A percentile compares a stretch with the other conserved stretches of the same genome.
Conservation (phyloP, 2,113 vertebrate species). For the Puma concolor region DNA sequence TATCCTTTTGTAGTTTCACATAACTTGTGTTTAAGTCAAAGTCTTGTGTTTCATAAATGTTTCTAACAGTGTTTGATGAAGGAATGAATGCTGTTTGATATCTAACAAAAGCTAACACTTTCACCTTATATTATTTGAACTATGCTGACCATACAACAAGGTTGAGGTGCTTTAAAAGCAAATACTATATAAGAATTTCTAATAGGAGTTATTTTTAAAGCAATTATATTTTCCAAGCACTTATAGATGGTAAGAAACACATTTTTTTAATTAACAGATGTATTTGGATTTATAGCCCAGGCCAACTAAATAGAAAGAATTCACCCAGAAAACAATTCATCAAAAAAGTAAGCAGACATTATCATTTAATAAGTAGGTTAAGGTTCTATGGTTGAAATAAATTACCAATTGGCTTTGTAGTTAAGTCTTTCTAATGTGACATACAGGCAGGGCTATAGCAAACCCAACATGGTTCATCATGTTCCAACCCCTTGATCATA, state of each 20-base stretch:
- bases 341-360: neutral
- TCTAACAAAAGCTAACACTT: neutral
- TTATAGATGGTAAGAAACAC: neutral
- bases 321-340: neutral
- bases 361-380: neutral
- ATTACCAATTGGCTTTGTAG: neutral
- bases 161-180: neutral
- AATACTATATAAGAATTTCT: neutral
- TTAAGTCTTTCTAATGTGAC: neutral
- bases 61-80: neutral
- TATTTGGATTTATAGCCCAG: neutral
- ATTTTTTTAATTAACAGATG: neutral
- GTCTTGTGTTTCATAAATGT: neutral
- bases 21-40: neutral
- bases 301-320: neutral
- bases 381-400: neutral
- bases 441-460: neutral
- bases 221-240: neutral
- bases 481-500: neutral
- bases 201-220: slow-evolving; percentile 18
- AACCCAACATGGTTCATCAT: neutral
- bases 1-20: neutral
- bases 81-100: neutral
- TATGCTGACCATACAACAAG: neutral
- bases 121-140: neutral